Percentiles rank a stretch among this genome's conserved stretches.
Evolutionary conservation across 30 jellyfish, hydroid and myxozoan species (phyloP).

Genomic region (Pelagia noctiluca): DNA sequence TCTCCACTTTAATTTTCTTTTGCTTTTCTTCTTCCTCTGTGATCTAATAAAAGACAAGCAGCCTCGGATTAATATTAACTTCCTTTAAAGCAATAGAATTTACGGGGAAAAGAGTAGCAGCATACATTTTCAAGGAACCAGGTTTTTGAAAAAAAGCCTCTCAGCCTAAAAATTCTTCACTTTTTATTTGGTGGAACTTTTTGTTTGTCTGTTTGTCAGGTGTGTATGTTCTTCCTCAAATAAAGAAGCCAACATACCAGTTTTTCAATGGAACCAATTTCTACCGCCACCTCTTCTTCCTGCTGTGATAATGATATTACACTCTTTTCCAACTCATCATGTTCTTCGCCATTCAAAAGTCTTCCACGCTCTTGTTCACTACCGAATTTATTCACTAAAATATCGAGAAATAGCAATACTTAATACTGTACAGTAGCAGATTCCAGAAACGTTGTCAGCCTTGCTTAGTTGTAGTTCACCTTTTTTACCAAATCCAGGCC

Average conservation of each 20-base stretch:
- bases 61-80: neutral
- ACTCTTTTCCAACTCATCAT: slow-evolving; percentile 1
- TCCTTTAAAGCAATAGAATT: neutral
- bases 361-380: slow-evolving; percentile 21
- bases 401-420: neutral
- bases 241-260: neutral
- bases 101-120: neutral
- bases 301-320: slow-evolving; percentile 14
- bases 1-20: slow-evolving; percentile 33
- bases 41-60: neutral
- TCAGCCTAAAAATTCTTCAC: too few species aligned
- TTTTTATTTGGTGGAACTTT: too few species aligned
- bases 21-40: slow-evolving; percentile 47
- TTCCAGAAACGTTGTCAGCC: too few species aligned
- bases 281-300: slow-evolving; percentile 35
- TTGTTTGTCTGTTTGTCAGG: too few species aligned
- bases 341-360: slow-evolving; percentile 25
- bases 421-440: neutral
- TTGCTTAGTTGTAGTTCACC: too few species aligned
- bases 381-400: slow-evolving; percentile 49
- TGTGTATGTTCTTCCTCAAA: too few species aligned
- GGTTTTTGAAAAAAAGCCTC: neutral
- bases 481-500: too few species aligned
- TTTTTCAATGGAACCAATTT: slow-evolving; percentile 22
- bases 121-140: too few species aligned